Conservation (phyloP, 1,140 invertebrate species). For the Nymphalis io region DNA sequence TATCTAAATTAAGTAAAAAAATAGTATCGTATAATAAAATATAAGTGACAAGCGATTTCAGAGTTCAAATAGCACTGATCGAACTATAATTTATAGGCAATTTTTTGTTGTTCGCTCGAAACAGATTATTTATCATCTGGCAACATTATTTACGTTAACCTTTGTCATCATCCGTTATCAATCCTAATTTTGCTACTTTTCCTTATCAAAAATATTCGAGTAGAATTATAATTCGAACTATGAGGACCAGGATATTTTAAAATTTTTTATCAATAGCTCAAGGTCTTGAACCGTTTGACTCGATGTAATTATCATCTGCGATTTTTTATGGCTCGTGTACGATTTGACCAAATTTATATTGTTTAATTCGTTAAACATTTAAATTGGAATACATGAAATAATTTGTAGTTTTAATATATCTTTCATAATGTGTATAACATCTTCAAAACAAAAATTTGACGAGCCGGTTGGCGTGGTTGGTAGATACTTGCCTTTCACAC, state of each 20-base stretch:
- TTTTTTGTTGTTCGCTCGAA: neutral
- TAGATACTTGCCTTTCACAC: too few species aligned
- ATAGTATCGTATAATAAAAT: neutral
- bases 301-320: neutral
- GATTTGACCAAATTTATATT: too few species aligned
- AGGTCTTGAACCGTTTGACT: neutral
- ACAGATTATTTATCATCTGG: neutral
- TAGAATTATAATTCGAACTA: neutral
- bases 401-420: too few species aligned
- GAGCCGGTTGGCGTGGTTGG: too few species aligned
- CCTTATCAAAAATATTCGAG: neutral
- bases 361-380: too few species aligned
- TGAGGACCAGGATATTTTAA: slow-evolving; percentile 3
- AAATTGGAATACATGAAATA: too few species aligned
- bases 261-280: neutral
- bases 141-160: slow-evolving; percentile 4
- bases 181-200: slow-evolving; percentile 9
- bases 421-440: too few species aligned
- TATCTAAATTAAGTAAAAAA: too few species aligned
- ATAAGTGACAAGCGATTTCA: neutral
- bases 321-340: too few species aligned
- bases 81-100: neutral
- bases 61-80: slow-evolving; percentile 4
- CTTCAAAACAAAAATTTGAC: too few species aligned
- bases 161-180: slow-evolving; percentile 3